phyloP scores from a whole-genome alignment of 2,797 vertebrate species.

The Rallus crepitans region DNA sequence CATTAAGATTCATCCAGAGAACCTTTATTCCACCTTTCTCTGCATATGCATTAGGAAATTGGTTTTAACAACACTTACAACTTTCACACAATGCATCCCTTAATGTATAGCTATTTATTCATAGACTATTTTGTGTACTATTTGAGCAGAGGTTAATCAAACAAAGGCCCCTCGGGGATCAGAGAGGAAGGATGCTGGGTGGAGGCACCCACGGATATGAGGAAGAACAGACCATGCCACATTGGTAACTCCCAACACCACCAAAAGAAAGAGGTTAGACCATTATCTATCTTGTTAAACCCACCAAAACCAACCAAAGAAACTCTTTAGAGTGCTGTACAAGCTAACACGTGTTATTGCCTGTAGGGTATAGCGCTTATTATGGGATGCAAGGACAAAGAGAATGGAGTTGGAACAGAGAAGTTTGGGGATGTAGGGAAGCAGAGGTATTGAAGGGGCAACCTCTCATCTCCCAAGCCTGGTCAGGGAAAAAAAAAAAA shows the following conservation, averaged over 20 bases:
- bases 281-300: neutral
- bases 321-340: neutral
- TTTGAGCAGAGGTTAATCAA: neutral
- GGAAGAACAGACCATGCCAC: rapidly evolving
- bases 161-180: neutral
- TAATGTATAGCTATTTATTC: neutral
- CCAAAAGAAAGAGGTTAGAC: neutral
- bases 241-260: rapidly evolving
- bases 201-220: rapidly evolving
- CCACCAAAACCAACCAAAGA: neutral
- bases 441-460: neutral
- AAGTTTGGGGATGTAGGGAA: neutral
- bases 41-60: neutral
- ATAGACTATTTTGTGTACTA: rapidly evolving
- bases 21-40: conserved; percentile 1
- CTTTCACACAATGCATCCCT: rapidly evolving
- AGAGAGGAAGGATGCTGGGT: too few species aligned
- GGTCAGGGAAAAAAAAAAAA: neutral
- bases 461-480: neutral
- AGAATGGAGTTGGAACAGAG: neutral
- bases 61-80: neutral
- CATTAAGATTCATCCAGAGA: neutral
- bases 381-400: neutral
- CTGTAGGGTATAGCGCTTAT: neutral
- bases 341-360: neutral